Percentiles rank a stretch among this genome's conserved stretches.
phyloP scores from a whole-genome alignment of 2,797 vertebrate genomes.

The Hirundo rustica region DNA sequence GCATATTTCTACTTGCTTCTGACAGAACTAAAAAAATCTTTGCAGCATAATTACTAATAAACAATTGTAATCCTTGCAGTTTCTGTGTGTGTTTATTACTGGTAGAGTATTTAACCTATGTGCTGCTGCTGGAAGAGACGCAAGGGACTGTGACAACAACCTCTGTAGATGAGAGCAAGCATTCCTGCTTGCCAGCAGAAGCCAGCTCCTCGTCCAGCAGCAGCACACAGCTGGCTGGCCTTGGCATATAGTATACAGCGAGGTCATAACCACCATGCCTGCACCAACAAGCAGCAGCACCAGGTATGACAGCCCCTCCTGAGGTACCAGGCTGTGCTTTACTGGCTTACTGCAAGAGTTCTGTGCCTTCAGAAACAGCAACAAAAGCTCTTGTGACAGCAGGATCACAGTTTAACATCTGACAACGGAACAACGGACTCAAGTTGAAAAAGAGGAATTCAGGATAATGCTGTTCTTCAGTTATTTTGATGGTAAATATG shows the following conservation, averaged over 20 bases:
- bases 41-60: not conserved
- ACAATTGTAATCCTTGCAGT: not conserved
- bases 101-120: accelerated
- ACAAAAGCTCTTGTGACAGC: not conserved
- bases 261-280: not conserved
- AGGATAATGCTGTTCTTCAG: not conserved
- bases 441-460: not conserved
- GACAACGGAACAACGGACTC: not conserved
- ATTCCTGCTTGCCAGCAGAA: not conserved
- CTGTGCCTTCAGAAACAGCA: not conserved
- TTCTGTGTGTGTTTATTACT: not conserved
- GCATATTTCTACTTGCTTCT: not conserved
- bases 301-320: not conserved
- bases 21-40: not conserved
- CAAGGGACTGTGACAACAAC: not conserved
- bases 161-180: not conserved
- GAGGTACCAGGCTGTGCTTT: not conserved
- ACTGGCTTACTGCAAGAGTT: not conserved
- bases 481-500: not conserved
- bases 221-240: not conserved
- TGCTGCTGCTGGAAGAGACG: not conserved
- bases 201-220: accelerated
- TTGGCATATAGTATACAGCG: not conserved
- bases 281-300: not conserved
- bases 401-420: not conserved